Conservation (phyloP, 2,113 vertebrate species). For the Montifringilla adamsi region DNA sequence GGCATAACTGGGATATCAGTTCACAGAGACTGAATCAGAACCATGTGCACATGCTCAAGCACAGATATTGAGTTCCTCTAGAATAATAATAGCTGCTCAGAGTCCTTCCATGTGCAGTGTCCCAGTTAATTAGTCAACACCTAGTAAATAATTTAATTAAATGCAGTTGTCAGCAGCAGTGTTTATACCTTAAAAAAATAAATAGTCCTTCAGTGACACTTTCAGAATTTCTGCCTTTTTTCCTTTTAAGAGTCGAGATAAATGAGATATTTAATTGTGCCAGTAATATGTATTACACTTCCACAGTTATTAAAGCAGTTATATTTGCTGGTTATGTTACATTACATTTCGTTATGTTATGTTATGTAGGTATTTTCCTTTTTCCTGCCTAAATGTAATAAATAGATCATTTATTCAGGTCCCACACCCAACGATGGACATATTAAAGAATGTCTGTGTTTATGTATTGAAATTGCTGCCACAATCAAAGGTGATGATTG, state of each 20-base stretch:
- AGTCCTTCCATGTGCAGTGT: neutral
- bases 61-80: neutral
- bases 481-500: neutral
- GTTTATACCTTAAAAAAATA: neutral
- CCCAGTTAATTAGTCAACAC: neutral
- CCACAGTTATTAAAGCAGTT: neutral
- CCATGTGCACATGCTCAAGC: neutral
- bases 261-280: neutral
- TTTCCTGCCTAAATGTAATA: neutral
- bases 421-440: neutral
- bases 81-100: neutral
- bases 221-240: neutral
- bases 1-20: neutral
- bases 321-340: neutral
- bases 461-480: neutral
- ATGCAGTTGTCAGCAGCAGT: neutral
- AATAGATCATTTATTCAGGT: neutral
- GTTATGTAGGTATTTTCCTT: neutral
- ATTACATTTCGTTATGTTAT: neutral
- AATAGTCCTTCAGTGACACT: neutral
- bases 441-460: neutral
- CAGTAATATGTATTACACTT: neutral
- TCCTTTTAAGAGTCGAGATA: neutral
- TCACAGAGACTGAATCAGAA: neutral
- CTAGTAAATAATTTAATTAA: constrained; percentile 47